Conservation (phyloP, 2,888 invertebrate species). For the Ennomos quercinarius region DNA sequence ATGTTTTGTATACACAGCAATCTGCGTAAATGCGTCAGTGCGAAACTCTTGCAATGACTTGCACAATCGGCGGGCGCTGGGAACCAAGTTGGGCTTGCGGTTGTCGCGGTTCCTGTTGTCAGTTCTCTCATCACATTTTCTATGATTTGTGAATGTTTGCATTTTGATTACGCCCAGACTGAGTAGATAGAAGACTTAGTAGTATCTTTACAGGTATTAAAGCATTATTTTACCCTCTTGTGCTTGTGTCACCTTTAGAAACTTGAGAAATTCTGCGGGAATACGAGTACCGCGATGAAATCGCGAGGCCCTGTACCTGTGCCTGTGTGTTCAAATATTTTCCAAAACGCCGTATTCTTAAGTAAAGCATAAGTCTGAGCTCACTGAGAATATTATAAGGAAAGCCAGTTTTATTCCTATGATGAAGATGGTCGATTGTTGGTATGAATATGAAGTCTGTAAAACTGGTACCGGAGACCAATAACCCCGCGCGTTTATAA, state of each 20-base stretch:
- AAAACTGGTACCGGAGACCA: constrained; percentile 28
- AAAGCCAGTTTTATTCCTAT: constrained; percentile 36
- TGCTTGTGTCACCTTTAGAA: too few species aligned
- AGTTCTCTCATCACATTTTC: constrained; percentile 4
- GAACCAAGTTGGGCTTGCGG: constrained; percentile 19
- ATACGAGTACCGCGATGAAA: too few species aligned
- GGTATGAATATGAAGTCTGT: constrained; percentile 28
- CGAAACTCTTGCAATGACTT: constrained; percentile 39
- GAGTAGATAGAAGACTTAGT: too few species aligned
- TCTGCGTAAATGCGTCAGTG: constrained; percentile 42
- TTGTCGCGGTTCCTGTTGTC: constrained; percentile 14
- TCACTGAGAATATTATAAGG: constrained; percentile 20
- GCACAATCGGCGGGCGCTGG: constrained; percentile 34
- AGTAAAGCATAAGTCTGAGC: too few species aligned
- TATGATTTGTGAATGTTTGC: constrained; percentile 5
- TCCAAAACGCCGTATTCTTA: too few species aligned
- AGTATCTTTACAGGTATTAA: too few species aligned
- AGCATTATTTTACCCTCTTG: too few species aligned
- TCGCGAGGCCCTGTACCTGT: too few species aligned
- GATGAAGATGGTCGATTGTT: constrained; percentile 26
- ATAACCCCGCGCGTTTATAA: constrained; percentile 22
- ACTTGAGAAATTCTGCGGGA: too few species aligned
- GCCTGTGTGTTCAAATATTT: background rate
- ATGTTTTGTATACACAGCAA: constrained; percentile 52
- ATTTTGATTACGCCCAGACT: background rate